A percentile compares a stretch with the other conserved stretches of the same genome.
phyloP scores from a whole-genome alignment of 2,888 invertebrate genomes.

The Melangyna quadrimaculata region DNA sequence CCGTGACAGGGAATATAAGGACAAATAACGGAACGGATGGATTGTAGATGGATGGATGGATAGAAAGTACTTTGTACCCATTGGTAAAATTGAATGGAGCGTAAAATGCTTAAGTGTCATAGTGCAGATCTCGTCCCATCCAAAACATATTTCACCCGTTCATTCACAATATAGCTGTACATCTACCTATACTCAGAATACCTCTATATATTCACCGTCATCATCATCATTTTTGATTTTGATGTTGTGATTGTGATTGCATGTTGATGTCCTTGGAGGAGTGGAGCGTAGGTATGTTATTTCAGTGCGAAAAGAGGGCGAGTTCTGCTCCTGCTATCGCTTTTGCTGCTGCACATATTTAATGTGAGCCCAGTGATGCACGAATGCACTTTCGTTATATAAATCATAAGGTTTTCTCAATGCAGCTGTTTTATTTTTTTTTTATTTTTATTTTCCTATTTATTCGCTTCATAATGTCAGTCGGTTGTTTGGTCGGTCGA shows the following conservation, averaged over 20 bases:
- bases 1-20: neutral
- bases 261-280: slow-evolving; percentile 56
- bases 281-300: slow-evolving; percentile 44
- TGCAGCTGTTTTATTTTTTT: slow-evolving; percentile 56
- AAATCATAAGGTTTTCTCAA: slow-evolving; percentile 63
- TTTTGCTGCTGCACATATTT: slow-evolving; percentile 32
- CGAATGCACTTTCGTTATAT: slow-evolving; percentile 71
- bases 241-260: slow-evolving; percentile 60
- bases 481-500: neutral
- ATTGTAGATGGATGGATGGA: slow-evolving; percentile 20
- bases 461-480: slow-evolving; percentile 28
- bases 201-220: slow-evolving; percentile 2
- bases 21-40: neutral
- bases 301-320: neutral
- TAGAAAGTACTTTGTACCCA: slow-evolving; percentile 56
- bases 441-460: slow-evolving; percentile 43
- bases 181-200: slow-evolving; percentile 3
- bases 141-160: slow-evolving; percentile 30
- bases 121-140: slow-evolving; percentile 68
- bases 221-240: slow-evolving; percentile 69
- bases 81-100: slow-evolving; percentile 69
- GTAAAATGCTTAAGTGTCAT: slow-evolving; percentile 71
- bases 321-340: neutral
- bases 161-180: neutral
- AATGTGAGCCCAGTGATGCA: slow-evolving; percentile 67